Conservation (phyloP, 2,113 vertebrate species). For the Thinocorus orbignyianus region DNA sequence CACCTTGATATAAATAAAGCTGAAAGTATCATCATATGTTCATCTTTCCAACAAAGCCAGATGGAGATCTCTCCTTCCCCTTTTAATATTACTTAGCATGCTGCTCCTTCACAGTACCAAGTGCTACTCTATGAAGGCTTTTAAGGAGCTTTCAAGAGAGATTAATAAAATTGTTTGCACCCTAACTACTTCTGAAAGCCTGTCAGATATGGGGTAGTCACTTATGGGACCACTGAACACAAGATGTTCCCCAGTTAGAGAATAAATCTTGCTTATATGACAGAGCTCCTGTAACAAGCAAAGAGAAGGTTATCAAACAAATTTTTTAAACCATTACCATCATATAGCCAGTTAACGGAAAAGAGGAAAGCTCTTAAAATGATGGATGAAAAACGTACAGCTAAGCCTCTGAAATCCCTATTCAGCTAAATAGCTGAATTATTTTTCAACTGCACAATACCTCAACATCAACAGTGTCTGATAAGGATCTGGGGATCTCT, state of each 20-base stretch:
- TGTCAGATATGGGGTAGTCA: background rate
- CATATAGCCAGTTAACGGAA: background rate
- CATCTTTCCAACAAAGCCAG: background rate
- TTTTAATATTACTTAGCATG: background rate
- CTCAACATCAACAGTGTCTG: background rate
- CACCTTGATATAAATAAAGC: background rate
- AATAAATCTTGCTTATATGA: background rate
- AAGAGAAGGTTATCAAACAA: background rate
- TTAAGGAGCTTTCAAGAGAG: constrained; percentile 1
- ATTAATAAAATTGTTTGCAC: constrained; percentile 9
- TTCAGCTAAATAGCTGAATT: constrained; percentile 31
- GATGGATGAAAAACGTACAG: background rate
- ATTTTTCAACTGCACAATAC: constrained; percentile 39
- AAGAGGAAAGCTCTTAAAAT: background rate
- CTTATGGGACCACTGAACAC: background rate
- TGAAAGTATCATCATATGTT: background rate
- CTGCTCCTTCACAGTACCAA: background rate
- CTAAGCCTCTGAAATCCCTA: background rate
- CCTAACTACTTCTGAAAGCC: constrained; percentile 7
- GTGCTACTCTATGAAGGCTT: background rate
- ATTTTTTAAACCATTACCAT: background rate
- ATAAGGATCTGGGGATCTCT: constrained; percentile 1
- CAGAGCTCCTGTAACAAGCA: background rate
- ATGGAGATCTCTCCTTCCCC: background rate
- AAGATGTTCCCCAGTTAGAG: background rate